A percentile compares a stretch with the other conserved stretches of the same genome.
Conservation (phyloP, 30 jellyfish, hydroid and myxozoan species). For the Aurelia aurita complex sp. Pacific region DNA sequence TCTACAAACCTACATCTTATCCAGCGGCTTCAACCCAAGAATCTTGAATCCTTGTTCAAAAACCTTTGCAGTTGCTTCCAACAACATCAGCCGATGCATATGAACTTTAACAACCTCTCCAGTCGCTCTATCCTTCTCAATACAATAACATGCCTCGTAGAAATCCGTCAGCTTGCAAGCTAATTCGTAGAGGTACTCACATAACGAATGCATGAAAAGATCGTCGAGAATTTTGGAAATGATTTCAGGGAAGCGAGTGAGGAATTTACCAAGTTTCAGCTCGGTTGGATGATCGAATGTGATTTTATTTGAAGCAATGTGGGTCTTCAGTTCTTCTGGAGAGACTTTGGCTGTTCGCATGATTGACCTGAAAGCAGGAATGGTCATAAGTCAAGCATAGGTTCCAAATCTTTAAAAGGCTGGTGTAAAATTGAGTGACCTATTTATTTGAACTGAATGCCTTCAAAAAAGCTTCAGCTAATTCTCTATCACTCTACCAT, state of each 20-base stretch:
- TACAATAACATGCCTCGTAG: slow-evolving; percentile 92
- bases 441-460: no score
- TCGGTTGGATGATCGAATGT: slow-evolving; percentile 83
- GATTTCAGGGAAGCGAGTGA: slow-evolving; percentile 89
- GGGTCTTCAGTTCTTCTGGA: slow-evolving; percentile 36
- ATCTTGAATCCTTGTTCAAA: slow-evolving; percentile 85
- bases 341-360: slow-evolving; percentile 85
- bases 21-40: slow-evolving; percentile 86
- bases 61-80: slow-evolving; percentile 84
- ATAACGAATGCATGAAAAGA: slow-evolving; percentile 78
- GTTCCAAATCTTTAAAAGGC: no score
- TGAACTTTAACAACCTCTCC: slow-evolving; percentile 81
- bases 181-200: slow-evolving; percentile 95
- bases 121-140: slow-evolving; percentile 83
- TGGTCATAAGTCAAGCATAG: not conserved
- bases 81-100: slow-evolving; percentile 89
- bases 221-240: slow-evolving; percentile 77
- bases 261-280: slow-evolving; percentile 77
- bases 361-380: slow-evolving; percentile 67
- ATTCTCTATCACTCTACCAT: no score
- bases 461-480: no score
- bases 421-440: no score
- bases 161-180: slow-evolving; percentile 93
- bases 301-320: slow-evolving; percentile 37
- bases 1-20: slow-evolving; percentile 58